These are phyloP conservation scores for Lates calcarifer DNA, from an alignment of 2,113 vertebrate species.

Conservation along the genomic window DNA sequence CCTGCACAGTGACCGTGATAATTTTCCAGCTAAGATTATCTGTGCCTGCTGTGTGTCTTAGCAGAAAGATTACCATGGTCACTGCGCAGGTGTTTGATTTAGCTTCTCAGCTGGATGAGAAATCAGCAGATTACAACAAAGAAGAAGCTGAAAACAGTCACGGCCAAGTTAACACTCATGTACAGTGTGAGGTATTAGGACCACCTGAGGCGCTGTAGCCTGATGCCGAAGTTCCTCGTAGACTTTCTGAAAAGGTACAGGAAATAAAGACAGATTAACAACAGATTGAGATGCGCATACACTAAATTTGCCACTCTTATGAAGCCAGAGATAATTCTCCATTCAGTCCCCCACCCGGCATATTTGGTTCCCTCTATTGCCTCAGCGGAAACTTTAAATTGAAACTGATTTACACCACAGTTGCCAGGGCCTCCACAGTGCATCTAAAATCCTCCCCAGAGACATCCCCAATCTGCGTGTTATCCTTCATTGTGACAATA, in stretches of 20 bases:
- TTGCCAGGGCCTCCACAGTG: constrained; percentile 24
- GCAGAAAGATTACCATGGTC: background rate
- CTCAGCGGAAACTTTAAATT: constrained; percentile 41
- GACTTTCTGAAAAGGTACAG: background rate
- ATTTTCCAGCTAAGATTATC: constrained; percentile 25
- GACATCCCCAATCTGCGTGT: constrained; percentile 26
- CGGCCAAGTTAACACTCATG: background rate
- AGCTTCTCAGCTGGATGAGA: constrained; percentile 24
- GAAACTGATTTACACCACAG: constrained; percentile 40
- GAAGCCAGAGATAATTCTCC: constrained; percentile 3
- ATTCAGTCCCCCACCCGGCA: background rate
- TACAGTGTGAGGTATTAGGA: background rate
- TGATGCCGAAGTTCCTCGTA: background rate
- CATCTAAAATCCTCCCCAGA: constrained; percentile 37
- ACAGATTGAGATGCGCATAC: background rate
- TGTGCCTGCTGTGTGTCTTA: constrained; percentile 2
- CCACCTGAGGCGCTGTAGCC: background rate
- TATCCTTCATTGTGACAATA: constrained; percentile 42
- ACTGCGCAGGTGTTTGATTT: constrained; percentile 26
- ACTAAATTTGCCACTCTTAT: background rate
- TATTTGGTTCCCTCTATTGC: background rate
- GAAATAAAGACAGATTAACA: background rate
- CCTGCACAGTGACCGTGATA: constrained; percentile 8
- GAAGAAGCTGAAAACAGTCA: background rate
- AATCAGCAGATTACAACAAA: background rate